These are phyloP conservation scores for Tenualosa thibaudeaui DNA, from an alignment of 2,797 vertebrate genomes.

Conservation along the genomic window DNA sequence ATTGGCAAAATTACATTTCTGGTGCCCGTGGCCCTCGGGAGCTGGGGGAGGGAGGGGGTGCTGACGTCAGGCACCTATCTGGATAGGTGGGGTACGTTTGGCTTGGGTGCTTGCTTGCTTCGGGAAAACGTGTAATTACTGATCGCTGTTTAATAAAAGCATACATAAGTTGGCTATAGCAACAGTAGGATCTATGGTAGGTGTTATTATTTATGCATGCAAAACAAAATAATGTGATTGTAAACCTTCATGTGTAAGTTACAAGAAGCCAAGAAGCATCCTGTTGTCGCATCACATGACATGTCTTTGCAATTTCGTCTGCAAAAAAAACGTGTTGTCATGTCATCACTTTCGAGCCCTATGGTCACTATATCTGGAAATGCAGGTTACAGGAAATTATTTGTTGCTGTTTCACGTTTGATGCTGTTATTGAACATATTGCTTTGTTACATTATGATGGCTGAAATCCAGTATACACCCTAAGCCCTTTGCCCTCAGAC, in stretches of 20 bases:
- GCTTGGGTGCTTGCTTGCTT: background rate
- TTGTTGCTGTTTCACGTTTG: background rate
- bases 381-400: background rate
- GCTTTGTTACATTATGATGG: too few relatives aligned
- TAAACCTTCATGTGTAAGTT: background rate
- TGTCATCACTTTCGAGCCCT: too few relatives aligned
- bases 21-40: background rate
- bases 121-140: background rate
- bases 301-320: background rate
- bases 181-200: background rate
- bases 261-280: background rate
- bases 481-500: too few relatives aligned
- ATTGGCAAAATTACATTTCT: slow-evolving; percentile 9
- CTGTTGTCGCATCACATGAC: background rate
- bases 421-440: too few relatives aligned
- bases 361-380: background rate
- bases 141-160: background rate
- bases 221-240: background rate
- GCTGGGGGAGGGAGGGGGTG: background rate
- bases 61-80: background rate
- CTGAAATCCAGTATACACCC: too few relatives aligned
- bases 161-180: background rate
- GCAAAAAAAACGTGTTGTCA: too few relatives aligned
- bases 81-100: background rate
- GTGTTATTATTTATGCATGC: background rate